Conservation (phyloP, 2,797 vertebrate species). For the Platyrinchus mystaceus region DNA sequence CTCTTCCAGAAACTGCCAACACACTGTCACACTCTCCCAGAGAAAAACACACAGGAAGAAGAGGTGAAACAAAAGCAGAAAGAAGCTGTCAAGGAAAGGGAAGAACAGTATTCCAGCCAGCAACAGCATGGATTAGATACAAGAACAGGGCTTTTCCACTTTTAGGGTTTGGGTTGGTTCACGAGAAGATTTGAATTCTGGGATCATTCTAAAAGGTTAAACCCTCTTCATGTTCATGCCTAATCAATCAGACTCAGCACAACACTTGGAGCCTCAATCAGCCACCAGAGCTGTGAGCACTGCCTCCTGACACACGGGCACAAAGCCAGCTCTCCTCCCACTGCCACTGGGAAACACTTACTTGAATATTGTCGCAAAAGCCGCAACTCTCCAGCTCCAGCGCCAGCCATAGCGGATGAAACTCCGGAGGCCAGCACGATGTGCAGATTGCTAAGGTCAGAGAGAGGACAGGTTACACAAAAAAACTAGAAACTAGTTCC, state of each 20-base stretch:
- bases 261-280: not conserved
- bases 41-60: not conserved
- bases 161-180: not conserved
- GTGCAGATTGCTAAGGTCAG: conserved; percentile 81
- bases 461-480: not conserved
- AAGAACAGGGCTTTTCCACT: not conserved
- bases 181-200: not conserved
- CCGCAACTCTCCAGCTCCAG: conserved; percentile 91
- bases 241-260: not conserved
- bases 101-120: not conserved
- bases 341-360: conserved; percentile 61
- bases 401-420: conserved; percentile 93
- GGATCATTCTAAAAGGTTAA: not conserved
- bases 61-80: not conserved
- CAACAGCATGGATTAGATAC: not conserved
- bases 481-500: not conserved
- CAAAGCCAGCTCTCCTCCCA: not conserved
- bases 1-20: not conserved
- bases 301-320: not conserved
- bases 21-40: not conserved
- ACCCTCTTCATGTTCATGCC: fast-evolving
- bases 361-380: conserved; percentile 90
- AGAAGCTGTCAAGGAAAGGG: not conserved
- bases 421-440: conserved; percentile 86
- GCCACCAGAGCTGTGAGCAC: not conserved